Base-by-base conservation (phyloP, 1,140 invertebrate species). In the Meteorus sp. region DNA sequence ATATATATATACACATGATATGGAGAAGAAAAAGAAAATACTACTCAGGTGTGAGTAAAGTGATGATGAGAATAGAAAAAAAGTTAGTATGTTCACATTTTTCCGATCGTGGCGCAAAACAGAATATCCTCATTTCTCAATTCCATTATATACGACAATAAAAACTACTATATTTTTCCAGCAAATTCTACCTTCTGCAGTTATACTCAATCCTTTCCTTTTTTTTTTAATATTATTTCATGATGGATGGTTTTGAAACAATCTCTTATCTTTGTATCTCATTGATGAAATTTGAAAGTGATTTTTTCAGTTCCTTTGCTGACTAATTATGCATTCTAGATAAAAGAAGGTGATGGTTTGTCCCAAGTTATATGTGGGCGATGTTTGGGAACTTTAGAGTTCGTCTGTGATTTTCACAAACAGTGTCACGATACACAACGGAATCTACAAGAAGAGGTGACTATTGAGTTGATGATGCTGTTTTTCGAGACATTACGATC, bases 131-230 rank as follows among this genome's bases (percentile, higher is more conserved):
- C 68, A 61, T 70, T 68, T 64, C 61, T 53, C 37, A 39, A 71
- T 72, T 71, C 67, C 59, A 69, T 25, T 62, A 55, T 62, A 62
- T 68, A 65, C 62, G 57, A 51, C n/a, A 50, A 50, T 50, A 52
- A 75, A 75, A 75, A 61, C 29, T 69, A 68, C 56, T 55, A 71
- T 74, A 73, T 73, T 74, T 73, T 73, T 71, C 54, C 54, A 63
- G 66, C 13, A 44, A 37, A 31, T 48, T 56, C 39, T 11, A 59
- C 56, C 37, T 43, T 19, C 53, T 33, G 22, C 35, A 27, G 2
- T 25, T 31, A 58, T 44, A 15, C 13, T 25, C 19, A 19, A 25
- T 54, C 51, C 43, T 50, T 27, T 57, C 15, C 43, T 23, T 33
- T 9, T 20, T 47, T 23, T 23, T 25, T n/a, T n/a, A n/a, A n/a